Conservation (phyloP, 2,888 invertebrate genomes). For the Parapristionchus giblindavisi region DNA sequence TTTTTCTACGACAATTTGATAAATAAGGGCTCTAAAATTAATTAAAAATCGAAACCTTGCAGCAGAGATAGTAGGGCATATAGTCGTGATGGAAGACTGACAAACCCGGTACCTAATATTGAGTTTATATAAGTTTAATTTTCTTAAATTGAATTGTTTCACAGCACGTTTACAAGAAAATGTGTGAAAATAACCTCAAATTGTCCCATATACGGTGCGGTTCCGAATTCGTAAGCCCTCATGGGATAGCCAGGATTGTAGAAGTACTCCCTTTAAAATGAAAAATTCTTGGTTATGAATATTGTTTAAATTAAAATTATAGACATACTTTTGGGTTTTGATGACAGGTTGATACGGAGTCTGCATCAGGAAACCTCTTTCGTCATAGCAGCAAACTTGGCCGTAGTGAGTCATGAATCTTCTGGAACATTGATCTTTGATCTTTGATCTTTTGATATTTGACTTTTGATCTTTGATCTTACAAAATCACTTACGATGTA, state of each 20-base stretch:
- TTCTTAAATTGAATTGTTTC: background rate
- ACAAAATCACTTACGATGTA: constrained; percentile 43
- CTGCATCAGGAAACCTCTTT: constrained; percentile 87
- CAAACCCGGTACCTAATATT: constrained; percentile 81
- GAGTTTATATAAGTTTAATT: background rate
- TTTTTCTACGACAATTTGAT: too few relatives aligned
- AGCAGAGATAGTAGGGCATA: constrained; percentile 92
- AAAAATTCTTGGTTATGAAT: too few relatives aligned
- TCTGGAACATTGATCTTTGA: constrained; percentile 43
- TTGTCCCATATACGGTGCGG: constrained; percentile 91
- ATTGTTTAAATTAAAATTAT: background rate
- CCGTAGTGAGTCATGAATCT: constrained; percentile 74
- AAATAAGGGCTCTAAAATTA: too few relatives aligned
- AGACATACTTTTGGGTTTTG: constrained; percentile 63
- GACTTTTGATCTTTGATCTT: background rate
- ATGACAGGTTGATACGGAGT: constrained; percentile 86
- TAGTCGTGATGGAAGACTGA: constrained; percentile 96
- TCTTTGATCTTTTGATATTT: too few relatives aligned
- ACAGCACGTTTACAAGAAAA: background rate
- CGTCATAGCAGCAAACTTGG: constrained; percentile 97
- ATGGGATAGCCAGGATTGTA: constrained; percentile 69
- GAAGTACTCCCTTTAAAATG: constrained; percentile 54
- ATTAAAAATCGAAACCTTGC: too few relatives aligned
- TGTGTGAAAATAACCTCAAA: constrained; percentile 82
- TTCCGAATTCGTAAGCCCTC: constrained; percentile 81